Conservation (phyloP, 1,140 invertebrate genomes). For the Heliconius hewitsoni region DNA sequence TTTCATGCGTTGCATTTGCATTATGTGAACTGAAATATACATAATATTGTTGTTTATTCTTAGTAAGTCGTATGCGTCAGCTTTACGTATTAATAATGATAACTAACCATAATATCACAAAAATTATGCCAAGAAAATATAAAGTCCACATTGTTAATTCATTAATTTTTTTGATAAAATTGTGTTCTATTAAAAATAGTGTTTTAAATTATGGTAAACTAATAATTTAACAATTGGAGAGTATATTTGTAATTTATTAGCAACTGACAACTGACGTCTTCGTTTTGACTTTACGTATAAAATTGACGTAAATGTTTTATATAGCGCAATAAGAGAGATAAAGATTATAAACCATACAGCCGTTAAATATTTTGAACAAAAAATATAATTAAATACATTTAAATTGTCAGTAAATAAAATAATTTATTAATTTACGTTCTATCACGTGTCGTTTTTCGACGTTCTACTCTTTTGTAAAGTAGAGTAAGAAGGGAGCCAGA, state of each 20-base stretch:
- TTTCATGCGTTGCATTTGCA: conserved; percentile 29
- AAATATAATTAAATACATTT: no score
- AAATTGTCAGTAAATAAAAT: no score
- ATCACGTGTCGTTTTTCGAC: no score
- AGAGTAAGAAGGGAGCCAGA: no score
- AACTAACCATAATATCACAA: neutral
- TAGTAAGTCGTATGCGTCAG: neutral
- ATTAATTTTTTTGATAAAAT: neutral
- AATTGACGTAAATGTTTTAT: neutral
- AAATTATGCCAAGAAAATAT: neutral
- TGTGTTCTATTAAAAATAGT: no score
- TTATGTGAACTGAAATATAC: conserved; percentile 40
- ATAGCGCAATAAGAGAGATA: neutral
- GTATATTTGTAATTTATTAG: neutral
- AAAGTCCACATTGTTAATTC: neutral
- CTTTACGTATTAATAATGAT: neutral
- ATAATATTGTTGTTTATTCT: neutral
- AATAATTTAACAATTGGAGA: neutral
- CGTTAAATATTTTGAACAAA: neutral
- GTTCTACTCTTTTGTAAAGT: no score
- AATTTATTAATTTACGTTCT: no score
- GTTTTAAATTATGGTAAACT: neutral
- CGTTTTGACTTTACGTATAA: neutral
- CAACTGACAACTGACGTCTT: neutral
- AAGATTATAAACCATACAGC: neutral